Evolutionary conservation across 2,113 vertebrate species (phyloP).

Genomic region (Sylvilagus bachmani): DNA sequence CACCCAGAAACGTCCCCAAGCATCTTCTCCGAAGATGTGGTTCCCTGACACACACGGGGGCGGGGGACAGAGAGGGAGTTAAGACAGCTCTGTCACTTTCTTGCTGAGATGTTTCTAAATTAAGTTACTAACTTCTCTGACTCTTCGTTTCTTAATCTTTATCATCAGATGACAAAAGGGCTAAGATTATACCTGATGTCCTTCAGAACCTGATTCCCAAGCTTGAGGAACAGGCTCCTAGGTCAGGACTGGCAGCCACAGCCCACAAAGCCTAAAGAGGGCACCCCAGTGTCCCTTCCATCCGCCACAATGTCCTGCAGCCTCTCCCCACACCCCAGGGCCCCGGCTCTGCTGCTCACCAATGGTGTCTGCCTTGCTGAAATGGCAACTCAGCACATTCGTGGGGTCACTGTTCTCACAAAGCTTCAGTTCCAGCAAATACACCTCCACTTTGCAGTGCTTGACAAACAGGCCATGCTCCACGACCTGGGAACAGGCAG

Average conservation of each 20-base stretch:
- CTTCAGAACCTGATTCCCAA: not conserved
- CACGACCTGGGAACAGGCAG: slow-evolving; percentile 90
- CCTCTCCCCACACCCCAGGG: not conserved
- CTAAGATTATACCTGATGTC: not conserved
- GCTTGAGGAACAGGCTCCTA: not conserved
- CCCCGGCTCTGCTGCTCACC: slow-evolving; percentile 88
- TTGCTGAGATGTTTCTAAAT: not conserved
- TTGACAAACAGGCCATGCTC: slow-evolving; percentile 99
- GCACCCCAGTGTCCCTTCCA: not conserved
- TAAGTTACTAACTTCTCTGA: not conserved
- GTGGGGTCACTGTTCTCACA: slow-evolving; percentile 95
- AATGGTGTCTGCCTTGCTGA: slow-evolving; percentile 98
- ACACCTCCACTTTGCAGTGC: slow-evolving; percentile 99
- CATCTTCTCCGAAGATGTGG: not conserved
- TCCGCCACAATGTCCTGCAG: not conserved
- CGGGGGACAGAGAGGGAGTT: not conserved
- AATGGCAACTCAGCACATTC: slow-evolving; percentile 93
- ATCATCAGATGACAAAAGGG: not conserved
- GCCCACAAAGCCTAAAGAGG: not conserved
- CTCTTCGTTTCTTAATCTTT: not conserved
- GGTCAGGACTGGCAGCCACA: not conserved
- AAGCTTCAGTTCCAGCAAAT: slow-evolving; percentile 96
- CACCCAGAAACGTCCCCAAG: not conserved
- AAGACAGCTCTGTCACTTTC: not conserved
- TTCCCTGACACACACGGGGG: not conserved